These are phyloP conservation scores for Calyptomena viridis DNA, from an alignment of 2,113 vertebrate genomes.

Conservation along the genomic window DNA sequence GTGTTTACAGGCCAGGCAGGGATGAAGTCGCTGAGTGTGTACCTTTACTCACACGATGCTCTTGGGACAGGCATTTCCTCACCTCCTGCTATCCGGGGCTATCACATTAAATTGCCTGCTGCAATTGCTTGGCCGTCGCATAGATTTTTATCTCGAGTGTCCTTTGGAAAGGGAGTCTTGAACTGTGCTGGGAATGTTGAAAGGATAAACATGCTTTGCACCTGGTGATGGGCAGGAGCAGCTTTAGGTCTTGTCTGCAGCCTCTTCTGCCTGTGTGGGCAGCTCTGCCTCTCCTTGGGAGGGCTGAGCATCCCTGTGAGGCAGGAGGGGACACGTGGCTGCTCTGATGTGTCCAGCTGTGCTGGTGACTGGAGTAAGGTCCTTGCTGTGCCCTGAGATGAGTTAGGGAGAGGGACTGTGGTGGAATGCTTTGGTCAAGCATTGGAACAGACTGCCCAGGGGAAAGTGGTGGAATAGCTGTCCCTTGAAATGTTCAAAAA, in stretches of 20 bases:
- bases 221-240: background rate
- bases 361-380: background rate
- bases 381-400: background rate
- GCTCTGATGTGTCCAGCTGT: background rate
- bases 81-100: background rate
- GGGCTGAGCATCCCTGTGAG: background rate
- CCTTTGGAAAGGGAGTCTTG: background rate
- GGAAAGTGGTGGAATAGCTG: background rate
- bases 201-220: background rate
- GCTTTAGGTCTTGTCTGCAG: background rate
- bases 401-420: background rate
- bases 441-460: background rate
- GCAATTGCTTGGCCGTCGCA: background rate
- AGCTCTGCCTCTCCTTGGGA: background rate
- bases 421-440: background rate
- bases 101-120: background rate
- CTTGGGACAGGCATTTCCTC: background rate
- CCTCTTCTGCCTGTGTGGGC: accelerated
- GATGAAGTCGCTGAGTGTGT: accelerated
- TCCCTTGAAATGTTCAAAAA: background rate
- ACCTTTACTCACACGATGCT: background rate
- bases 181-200: background rate
- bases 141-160: background rate
- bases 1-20: background rate
- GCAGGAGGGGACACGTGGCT: background rate